phyloP scores from a whole-genome alignment of 2,888 invertebrate species.

The Monoplex corrugatus region DNA sequence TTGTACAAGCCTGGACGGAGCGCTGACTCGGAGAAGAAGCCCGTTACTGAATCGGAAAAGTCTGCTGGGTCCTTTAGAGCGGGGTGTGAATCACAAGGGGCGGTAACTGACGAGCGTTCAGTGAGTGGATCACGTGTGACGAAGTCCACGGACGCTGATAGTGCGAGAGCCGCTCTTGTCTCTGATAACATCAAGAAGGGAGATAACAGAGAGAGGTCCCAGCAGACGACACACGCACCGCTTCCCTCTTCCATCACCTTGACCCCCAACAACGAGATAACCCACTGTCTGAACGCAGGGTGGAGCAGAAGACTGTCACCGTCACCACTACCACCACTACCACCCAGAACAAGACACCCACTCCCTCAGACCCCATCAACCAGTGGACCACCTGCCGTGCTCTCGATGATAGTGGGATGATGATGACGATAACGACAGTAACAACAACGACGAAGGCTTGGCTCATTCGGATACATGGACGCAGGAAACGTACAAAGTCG shows the following conservation, averaged over 20 bases:
- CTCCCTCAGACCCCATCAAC: neutral
- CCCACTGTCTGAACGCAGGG: neutral
- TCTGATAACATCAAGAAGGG: no score
- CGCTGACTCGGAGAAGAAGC: no score
- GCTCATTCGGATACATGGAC: neutral
- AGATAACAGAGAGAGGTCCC: no score
- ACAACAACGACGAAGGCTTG: conserved; percentile 2
- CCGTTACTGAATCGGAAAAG: no score
- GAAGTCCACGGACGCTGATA: no score
- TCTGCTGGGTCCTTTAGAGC: no score
- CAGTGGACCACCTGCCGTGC: conserved; percentile 45
- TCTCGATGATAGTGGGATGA: conserved; percentile 16
- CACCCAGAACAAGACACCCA: neutral
- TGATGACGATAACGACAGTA: neutral
- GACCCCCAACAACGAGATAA: neutral
- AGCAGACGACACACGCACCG: neutral
- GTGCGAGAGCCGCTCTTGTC: no score
- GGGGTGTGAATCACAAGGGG: no score
- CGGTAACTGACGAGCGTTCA: no score
- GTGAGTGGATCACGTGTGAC: no score
- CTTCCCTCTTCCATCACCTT: neutral
- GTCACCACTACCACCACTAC: neutral
- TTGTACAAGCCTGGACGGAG: no score
- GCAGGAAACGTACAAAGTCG: neutral
- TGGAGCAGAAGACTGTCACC: neutral